Conservation (phyloP, 2,888 invertebrate genomes). For the Drosophila trichaetosa region DNA sequence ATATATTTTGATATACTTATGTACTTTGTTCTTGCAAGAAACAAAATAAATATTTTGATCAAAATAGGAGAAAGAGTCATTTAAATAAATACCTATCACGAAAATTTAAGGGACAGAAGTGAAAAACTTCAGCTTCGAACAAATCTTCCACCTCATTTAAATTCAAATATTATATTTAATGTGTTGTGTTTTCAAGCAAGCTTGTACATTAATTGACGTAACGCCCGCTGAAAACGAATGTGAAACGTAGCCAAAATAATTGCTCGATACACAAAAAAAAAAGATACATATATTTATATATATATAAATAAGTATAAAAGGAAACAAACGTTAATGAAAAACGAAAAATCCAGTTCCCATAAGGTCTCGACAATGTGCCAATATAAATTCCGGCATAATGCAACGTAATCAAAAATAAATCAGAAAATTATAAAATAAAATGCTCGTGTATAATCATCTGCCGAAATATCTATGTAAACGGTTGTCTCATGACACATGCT, state of each 20-base stretch:
- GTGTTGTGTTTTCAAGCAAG: not conserved
- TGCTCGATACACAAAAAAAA: not conserved
- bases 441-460: not conserved
- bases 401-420: constrained; percentile 7
- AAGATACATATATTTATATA: not conserved
- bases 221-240: constrained; percentile 4
- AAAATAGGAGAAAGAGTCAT: not conserved
- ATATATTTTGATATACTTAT: not conserved
- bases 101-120: not conserved
- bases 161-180: not conserved
- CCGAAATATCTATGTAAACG: constrained; percentile 46
- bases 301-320: constrained; percentile 2
- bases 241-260: constrained; percentile 19
- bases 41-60: not conserved
- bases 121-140: not conserved
- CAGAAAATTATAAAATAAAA: constrained; percentile 4
- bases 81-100: not conserved
- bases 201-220: not conserved
- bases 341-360: not conserved
- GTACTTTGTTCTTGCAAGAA: not conserved
- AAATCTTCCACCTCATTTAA: not conserved
- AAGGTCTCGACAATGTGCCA: constrained; percentile 1
- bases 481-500: constrained; percentile 38
- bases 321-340: constrained; percentile 3
- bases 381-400: not conserved